Evolutionary conservation across 2,888 invertebrate genomes (phyloP), one percentile per base, ranked within the genome.

Genomic region (Leucoptera coffeella): DNA sequence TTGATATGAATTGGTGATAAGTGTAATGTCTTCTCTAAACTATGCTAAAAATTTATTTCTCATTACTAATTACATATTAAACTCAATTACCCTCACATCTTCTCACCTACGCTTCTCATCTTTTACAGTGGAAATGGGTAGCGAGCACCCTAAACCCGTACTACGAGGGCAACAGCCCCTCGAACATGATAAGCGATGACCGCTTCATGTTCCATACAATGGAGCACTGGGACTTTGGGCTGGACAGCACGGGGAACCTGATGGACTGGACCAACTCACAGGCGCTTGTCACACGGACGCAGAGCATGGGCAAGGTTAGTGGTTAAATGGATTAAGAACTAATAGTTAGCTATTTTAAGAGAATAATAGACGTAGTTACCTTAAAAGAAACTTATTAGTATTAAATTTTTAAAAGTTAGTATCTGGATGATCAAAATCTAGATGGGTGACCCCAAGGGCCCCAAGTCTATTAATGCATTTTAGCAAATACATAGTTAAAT

Each of bases 71-170:
- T n/a, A n/a, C n/a, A n/a, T n/a, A n/a, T n/a, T n/a, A n/a, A n/a
- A n/a, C n/a, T n/a, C n/a, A n/a, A n/a, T n/a, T n/a, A n/a, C n/a
- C n/a, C n/a, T n/a, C n/a, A n/a, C n/a, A n/a, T n/a, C n/a, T n/a
- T n/a, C n/a, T n/a, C n/a, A n/a, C n/a, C n/a, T n/a, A n/a, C n/a
- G n/a, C n/a, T n/a, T n/a, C n/a, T n/a, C n/a, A n/a, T n/a, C 15
- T 15, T 29, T 53, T 50, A 14, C 39, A 83, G 75, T 93, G 92
- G 90, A 51, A 79, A 32, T 96, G 95, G 95, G 47, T 79, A 4
- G 92, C 88, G 0, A 85, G 79, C 23, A 87, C 92, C 0, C 59
- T 95, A 28, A 94, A 94, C 67, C 95, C 96, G 0, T 85, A 92
- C 47, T 87, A 91, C 40, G 94, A 95, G 57, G 90, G 86, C 1